Percentiles rank a stretch among this genome's conserved stretches.
Evolutionary conservation across 2,113 vertebrate genomes (phyloP).

Genomic region (Catharus bicknelli): DNA sequence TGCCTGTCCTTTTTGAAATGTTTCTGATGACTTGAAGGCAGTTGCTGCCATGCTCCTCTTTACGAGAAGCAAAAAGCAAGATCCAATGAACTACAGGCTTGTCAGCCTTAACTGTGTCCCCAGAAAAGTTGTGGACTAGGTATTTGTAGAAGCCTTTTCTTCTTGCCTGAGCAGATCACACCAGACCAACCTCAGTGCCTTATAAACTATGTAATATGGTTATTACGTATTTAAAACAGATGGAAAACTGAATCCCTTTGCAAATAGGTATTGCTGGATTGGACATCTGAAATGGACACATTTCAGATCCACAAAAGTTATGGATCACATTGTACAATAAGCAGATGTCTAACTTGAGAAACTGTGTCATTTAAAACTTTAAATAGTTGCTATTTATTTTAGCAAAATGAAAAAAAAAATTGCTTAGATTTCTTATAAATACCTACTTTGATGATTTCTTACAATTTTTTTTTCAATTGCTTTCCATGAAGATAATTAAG

Average conservation of each 20-base stretch:
- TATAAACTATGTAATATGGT: neutral
- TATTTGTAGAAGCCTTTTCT: neutral
- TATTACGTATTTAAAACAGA: neutral
- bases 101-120: neutral
- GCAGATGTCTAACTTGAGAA: neutral
- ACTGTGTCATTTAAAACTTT: neutral
- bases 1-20: neutral
- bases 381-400: neutral
- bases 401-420: neutral
- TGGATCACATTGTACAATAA: neutral
- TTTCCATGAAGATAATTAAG: neutral
- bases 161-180: neutral
- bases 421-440: neutral
- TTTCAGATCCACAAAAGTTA: neutral
- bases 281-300: neutral
- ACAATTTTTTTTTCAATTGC: neutral
- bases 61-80: neutral
- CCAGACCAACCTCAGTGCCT: neutral
- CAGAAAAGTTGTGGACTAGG: accelerated
- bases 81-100: neutral
- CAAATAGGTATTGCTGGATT: neutral
- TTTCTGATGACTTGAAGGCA: neutral
- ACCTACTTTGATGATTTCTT: neutral
- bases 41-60: neutral
- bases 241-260: neutral